Percentiles rank a stretch among this genome's conserved stretches.
Evolutionary conservation across 2,888 invertebrate genomes (phyloP).

Genomic region (Rotaria macrura): DNA sequence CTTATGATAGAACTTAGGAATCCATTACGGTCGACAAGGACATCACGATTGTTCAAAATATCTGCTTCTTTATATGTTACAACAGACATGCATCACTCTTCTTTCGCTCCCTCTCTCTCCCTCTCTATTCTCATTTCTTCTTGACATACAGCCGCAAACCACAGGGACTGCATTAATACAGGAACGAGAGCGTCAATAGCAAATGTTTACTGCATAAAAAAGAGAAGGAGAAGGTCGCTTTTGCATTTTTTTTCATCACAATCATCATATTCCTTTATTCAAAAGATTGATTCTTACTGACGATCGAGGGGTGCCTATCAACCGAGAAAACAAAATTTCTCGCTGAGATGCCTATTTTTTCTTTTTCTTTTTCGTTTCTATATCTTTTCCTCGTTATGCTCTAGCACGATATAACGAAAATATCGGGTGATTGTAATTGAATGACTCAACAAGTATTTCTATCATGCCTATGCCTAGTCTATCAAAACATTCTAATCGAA

Average conservation of each 20-base stretch:
- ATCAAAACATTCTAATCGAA: neutral
- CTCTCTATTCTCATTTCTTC: neutral
- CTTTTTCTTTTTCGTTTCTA: neutral
- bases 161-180: neutral
- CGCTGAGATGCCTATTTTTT: neutral
- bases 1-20: neutral
- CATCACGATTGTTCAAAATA: neutral
- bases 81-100: neutral
- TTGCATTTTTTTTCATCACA: neutral
- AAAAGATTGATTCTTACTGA: neutral
- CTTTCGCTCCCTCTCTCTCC: neutral
- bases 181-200: neutral
- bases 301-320: neutral
- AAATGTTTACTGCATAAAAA: neutral
- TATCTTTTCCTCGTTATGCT: neutral
- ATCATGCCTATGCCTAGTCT: neutral
- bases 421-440: neutral
- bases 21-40: neutral
- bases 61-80: neutral
- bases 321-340: neutral
- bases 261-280: neutral
- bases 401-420: neutral
- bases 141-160: neutral
- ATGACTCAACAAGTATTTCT: neutral
- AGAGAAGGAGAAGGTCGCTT: neutral